A percentile compares a stretch with the other conserved stretches of the same genome.
These are phyloP conservation scores for Metaphire vulgaris DNA, from an alignment of 1,140 invertebrate genomes.

Conservation along the genomic window DNA sequence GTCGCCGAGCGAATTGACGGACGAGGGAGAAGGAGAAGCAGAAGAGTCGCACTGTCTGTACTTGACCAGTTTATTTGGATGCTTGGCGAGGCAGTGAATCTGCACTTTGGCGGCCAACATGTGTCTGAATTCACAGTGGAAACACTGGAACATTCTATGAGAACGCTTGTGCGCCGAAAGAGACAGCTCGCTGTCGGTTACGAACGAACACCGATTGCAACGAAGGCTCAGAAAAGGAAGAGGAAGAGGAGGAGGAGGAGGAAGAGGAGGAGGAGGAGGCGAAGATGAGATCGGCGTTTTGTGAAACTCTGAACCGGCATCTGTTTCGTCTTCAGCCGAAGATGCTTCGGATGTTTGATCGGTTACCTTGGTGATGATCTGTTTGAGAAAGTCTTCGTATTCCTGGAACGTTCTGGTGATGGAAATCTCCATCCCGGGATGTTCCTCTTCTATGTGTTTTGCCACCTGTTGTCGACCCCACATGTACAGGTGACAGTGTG, in stretches of 20 bases:
- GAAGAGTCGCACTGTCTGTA: conserved; percentile 15
- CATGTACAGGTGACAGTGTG: conserved; percentile 21
- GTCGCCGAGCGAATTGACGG: not conserved
- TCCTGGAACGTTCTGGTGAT: conserved; percentile 18
- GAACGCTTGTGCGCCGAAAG: conserved; percentile 14
- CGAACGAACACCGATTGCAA: conserved; percentile 17
- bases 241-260: too few species aligned
- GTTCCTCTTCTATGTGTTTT: conserved; percentile 8
- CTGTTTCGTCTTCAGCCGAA: too few species aligned
- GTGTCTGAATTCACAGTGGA: conserved; percentile 19
- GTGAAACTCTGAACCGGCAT: too few species aligned
- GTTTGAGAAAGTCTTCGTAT: conserved; percentile 9
- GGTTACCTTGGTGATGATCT: conserved; percentile 11
- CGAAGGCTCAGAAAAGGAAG: conserved; percentile 1
- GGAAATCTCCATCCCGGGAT: conserved; percentile 15
- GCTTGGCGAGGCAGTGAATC: conserved; percentile 14
- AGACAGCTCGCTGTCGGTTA: conserved; percentile 18
- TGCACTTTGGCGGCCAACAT: conserved; percentile 17
- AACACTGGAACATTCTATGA: conserved; percentile 21
- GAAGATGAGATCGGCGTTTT: too few species aligned
- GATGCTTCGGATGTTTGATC: too few species aligned
- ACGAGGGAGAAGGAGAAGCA: not conserved
- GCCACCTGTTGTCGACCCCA: conserved; percentile 21
- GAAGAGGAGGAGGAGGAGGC: too few species aligned
- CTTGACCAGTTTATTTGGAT: conserved; percentile 13